phyloP scores from a whole-genome alignment of 2,797 vertebrate species.

The Hypotaenidia philippensis region DNA sequence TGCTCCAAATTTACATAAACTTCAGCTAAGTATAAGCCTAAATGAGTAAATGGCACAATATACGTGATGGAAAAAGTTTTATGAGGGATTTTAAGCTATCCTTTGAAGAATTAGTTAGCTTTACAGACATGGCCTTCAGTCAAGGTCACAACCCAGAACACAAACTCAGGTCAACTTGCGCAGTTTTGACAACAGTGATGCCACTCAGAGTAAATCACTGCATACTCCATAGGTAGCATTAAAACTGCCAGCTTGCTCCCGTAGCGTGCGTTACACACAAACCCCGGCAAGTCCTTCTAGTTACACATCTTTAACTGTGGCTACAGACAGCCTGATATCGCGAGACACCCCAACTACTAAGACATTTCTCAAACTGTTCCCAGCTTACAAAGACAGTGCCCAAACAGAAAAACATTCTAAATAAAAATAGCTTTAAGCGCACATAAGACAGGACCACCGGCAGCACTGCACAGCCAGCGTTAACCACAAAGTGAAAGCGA shows the following conservation, averaged over 20 bases:
- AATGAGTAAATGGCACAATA: rapidly evolving
- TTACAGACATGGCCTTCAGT: rapidly evolving
- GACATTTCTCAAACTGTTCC: rapidly evolving
- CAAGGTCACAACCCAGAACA: background rate
- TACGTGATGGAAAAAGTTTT: rapidly evolving
- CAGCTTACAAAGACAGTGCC: rapidly evolving
- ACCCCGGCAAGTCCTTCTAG: rapidly evolving
- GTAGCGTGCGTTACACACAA: rapidly evolving
- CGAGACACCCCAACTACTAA: rapidly evolving
- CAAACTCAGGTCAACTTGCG: rapidly evolving
- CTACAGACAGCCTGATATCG: rapidly evolving
- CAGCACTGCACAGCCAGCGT: rapidly evolving
- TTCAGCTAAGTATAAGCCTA: rapidly evolving
- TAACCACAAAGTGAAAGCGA: rapidly evolving
- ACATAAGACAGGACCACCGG: rapidly evolving
- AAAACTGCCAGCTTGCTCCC: background rate
- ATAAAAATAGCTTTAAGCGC: rapidly evolving
- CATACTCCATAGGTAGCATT: rapidly evolving
- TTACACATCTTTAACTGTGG: rapidly evolving
- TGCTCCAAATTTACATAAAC: background rate
- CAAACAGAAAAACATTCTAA: rapidly evolving
- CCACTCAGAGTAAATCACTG: rapidly evolving
- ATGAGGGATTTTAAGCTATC: rapidly evolving
- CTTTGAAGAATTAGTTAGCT: rapidly evolving
- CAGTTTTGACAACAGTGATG: rapidly evolving